Conservation (phyloP, 2,888 invertebrate species). For the Cheilosia scutellata region DNA sequence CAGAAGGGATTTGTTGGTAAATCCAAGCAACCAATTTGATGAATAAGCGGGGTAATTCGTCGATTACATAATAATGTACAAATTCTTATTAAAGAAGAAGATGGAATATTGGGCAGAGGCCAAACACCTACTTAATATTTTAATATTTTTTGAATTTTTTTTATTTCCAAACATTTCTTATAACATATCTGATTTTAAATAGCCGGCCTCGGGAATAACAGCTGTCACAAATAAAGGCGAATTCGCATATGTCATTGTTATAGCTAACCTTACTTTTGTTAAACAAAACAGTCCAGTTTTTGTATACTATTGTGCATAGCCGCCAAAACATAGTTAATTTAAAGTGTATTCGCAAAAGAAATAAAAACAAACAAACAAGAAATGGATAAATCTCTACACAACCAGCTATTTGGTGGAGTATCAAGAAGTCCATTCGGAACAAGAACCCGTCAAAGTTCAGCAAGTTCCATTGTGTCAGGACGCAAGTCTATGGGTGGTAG, state of each 20-base stretch:
- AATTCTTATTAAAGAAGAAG: too few relatives aligned
- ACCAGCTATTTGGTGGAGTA: constrained; percentile 78
- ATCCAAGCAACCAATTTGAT: too few relatives aligned
- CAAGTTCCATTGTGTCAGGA: constrained; percentile 77
- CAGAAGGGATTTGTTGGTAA: too few relatives aligned
- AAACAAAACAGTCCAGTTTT: constrained; percentile 40
- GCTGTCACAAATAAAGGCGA: constrained; percentile 21
- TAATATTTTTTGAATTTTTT: too few relatives aligned
- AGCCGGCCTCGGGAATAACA: neutral
- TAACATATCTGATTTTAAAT: constrained; percentile 6
- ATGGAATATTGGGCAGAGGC: too few relatives aligned
- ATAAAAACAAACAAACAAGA: constrained; percentile 61
- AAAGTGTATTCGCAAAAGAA: neutral
- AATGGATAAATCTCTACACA: constrained; percentile 80
- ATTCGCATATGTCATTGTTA: constrained; percentile 3
- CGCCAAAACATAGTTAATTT: constrained; percentile 51
- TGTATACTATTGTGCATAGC: constrained; percentile 25
- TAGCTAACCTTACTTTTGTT: constrained; percentile 49
- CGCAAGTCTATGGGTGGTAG: constrained; percentile 80
- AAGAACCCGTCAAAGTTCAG: constrained; percentile 78
- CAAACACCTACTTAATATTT: neutral
- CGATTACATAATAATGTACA: too few relatives aligned
- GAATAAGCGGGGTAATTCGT: too few relatives aligned
- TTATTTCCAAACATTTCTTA: constrained; percentile 19
- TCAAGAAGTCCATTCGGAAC: constrained; percentile 79